Evolutionary conservation across 30 jellyfish, hydroid and myxozoan species (phyloP).

Genomic region (Aurelia sp.): DNA sequence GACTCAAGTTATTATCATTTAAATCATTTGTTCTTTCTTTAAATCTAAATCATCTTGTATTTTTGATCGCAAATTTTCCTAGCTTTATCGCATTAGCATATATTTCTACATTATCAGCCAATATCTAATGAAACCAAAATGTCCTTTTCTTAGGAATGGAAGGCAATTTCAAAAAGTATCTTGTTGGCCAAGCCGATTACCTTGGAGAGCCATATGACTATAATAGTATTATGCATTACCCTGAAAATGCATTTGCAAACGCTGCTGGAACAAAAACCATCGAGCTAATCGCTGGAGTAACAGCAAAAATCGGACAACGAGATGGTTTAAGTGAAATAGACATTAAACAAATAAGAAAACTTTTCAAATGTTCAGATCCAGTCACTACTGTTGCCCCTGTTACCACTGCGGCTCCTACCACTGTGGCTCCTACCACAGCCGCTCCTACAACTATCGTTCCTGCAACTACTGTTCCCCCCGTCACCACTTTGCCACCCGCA

Average conservation of each 20-base stretch:
- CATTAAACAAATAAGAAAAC: conserved; percentile 43
- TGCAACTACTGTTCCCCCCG: conserved; percentile 14
- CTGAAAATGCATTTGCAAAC: conserved; percentile 54
- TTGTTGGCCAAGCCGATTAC: conserved; percentile 69
- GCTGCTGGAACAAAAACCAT: conserved; percentile 35
- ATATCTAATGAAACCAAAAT: no score
- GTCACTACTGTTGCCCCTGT: conserved; percentile 6
- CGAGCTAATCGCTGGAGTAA: background rate
- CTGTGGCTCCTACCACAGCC: conserved; percentile 22
- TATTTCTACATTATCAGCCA: no score
- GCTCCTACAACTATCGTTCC: conserved; percentile 20
- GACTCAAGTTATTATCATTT: no score
- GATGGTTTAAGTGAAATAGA: conserved; percentile 74
- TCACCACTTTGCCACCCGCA: background rate
- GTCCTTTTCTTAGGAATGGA: conserved; percentile 46
- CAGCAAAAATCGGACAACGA: conserved; percentile 64
- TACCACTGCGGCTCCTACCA: conserved; percentile 17
- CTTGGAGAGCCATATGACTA: conserved; percentile 66
- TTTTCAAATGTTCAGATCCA: conserved; percentile 50
- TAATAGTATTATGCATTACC: conserved; percentile 78
- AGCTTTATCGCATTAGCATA: no score
- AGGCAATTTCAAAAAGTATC: conserved; percentile 61
- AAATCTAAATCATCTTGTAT: no score
- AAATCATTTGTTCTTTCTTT: no score
- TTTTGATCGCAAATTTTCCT: no score